phyloP scores from a whole-genome alignment of 1,140 invertebrate genomes.

The Drosophila sturtevanti region DNA sequence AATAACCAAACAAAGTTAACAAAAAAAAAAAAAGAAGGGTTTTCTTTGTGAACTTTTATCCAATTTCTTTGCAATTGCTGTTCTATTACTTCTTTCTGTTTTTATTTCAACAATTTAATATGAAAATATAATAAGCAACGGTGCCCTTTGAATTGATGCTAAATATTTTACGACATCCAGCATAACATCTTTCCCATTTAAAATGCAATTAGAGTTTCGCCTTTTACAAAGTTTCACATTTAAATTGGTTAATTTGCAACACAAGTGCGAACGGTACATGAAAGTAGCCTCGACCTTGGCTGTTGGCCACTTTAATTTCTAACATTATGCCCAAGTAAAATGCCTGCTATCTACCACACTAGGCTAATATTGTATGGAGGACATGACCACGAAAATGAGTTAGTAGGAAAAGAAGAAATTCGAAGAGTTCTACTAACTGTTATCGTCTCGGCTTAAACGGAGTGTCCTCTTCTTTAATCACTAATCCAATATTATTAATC shows the following conservation, averaged over 20 bases:
- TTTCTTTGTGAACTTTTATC: neutral
- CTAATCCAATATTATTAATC: neutral
- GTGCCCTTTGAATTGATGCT: neutral
- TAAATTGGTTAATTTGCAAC: conserved; percentile 26
- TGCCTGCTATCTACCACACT: neutral
- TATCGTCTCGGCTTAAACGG: neutral
- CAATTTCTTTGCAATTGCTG: neutral
- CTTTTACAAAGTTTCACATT: conserved; percentile 9
- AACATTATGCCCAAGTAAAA: conserved; percentile 19
- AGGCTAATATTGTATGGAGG: neutral
- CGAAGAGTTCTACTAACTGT: no score
- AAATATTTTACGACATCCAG: conserved; percentile 8
- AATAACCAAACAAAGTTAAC: neutral
- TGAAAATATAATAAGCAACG: conserved; percentile 3
- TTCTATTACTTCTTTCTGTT: neutral
- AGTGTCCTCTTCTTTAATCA: neutral
- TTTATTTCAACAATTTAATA: neutral
- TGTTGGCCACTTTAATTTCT: conserved; percentile 26
- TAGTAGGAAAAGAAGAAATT: neutral
- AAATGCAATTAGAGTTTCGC: conserved; percentile 12
- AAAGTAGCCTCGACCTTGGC: neutral
- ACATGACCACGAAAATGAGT: neutral
- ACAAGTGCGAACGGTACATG: neutral
- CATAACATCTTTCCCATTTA: conserved; percentile 8
- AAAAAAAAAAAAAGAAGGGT: neutral